A percentile compares a stretch with the other conserved stretches of the same genome.
These are phyloP conservation scores for Heliornis fulica DNA, from an alignment of 2,113 vertebrate species.

Conservation along the genomic window DNA sequence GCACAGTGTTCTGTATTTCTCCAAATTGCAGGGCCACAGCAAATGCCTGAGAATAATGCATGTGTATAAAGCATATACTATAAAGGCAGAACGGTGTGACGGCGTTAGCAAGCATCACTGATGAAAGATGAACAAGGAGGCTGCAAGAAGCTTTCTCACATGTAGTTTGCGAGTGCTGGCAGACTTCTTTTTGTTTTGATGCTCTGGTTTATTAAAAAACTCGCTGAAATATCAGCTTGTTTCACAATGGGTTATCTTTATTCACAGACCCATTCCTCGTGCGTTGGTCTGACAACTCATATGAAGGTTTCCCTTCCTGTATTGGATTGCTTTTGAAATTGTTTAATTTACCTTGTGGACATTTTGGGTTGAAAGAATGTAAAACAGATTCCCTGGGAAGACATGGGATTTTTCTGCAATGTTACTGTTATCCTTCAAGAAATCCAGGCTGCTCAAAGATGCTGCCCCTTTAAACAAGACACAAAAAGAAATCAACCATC, in stretches of 20 bases:
- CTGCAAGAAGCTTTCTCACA: not conserved
- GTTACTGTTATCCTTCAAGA: not conserved
- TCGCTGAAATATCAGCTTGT: not conserved
- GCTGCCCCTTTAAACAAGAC: constrained; percentile 65
- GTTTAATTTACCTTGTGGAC: not conserved
- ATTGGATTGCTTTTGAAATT: not conserved
- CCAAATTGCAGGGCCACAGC: not conserved
- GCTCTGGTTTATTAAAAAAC: not conserved
- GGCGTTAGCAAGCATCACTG: not conserved
- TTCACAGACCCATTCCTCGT: not conserved
- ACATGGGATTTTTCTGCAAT: not conserved
- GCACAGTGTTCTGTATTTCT: not conserved
- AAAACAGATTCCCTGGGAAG: not conserved
- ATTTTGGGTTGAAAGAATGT: not conserved
- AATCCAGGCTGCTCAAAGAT: constrained; percentile 13
- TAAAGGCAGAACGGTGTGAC: not conserved
- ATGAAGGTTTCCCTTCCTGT: not conserved
- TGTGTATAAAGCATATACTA: not conserved
- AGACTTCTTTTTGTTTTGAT: not conserved
- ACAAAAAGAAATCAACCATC: constrained; percentile 51
- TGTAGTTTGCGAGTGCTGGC: not conserved
- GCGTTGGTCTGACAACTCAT: not conserved
- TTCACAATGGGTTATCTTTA: not conserved
- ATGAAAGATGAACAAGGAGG: constrained; percentile 5
- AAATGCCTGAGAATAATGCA: constrained; percentile 8